These are phyloP conservation scores for Beris morrisii DNA, from an alignment of 2,888 invertebrate genomes.

Conservation along the genomic window DNA sequence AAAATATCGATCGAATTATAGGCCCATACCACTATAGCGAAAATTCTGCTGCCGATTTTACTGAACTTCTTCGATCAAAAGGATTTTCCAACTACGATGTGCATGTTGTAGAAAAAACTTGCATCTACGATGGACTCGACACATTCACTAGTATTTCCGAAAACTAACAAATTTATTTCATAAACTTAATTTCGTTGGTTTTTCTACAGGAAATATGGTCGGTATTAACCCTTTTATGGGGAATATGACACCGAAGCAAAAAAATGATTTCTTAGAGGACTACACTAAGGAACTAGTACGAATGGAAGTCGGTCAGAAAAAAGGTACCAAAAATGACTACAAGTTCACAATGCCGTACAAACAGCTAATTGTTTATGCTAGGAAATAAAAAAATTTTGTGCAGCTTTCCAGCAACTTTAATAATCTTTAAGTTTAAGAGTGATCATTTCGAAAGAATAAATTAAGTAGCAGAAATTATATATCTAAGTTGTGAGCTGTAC, in stretches of 20 bases:
- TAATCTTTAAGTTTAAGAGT: too few species aligned
- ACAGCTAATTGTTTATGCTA: constrained; percentile 58
- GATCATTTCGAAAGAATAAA: too few species aligned
- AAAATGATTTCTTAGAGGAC: constrained; percentile 65
- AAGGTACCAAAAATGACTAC: constrained; percentile 56
- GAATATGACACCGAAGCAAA: constrained; percentile 62
- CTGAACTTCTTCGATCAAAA: constrained; percentile 59
- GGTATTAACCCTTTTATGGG: constrained; percentile 72
- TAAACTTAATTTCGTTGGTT: neutral
- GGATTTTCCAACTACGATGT: constrained; percentile 67
- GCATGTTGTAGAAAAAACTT: constrained; percentile 61
- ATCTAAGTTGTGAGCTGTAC: too few species aligned
- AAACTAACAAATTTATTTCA: too few species aligned
- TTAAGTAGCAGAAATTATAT: too few species aligned
- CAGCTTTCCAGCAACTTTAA: too few species aligned
- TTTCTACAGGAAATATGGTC: constrained; percentile 63
- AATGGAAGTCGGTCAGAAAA: constrained; percentile 55
- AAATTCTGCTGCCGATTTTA: constrained; percentile 62
- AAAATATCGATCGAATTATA: constrained; percentile 66
- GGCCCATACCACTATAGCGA: constrained; percentile 68
- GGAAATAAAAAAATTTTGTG: constrained; percentile 44
- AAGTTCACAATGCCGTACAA: constrained; percentile 58
- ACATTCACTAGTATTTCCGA: constrained; percentile 59
- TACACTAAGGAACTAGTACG: constrained; percentile 59
- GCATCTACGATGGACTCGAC: constrained; percentile 61